A percentile compares a stretch with the other conserved stretches of the same genome.
These are phyloP conservation scores for Dysmachus trigonus DNA, from an alignment of 2,888 invertebrate species.

Conservation along the genomic window DNA sequence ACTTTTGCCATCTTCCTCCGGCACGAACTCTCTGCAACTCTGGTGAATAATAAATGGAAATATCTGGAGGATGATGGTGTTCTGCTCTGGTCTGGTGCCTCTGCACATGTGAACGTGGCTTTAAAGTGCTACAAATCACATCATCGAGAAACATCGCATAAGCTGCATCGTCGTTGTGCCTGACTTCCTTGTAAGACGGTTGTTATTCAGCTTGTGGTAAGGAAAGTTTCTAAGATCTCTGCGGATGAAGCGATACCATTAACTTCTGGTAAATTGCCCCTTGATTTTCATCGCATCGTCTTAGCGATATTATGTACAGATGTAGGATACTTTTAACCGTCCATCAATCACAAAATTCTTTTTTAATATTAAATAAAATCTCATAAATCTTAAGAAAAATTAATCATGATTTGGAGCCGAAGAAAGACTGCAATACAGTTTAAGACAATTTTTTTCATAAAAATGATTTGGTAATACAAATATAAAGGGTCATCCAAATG, in stretches of 20 bases:
- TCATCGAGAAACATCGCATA: background rate
- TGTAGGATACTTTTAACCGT: no score
- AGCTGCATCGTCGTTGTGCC: background rate
- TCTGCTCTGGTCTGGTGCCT: background rate
- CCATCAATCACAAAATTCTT: no score
- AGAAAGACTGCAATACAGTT: no score
- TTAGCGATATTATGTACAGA: background rate
- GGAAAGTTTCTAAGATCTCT: background rate
- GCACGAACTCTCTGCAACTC: background rate
- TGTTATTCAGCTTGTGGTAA: background rate
- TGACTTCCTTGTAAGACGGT: background rate
- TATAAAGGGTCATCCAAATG: no score
- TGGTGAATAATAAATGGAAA: background rate
- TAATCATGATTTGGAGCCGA: no score
- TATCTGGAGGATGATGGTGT: no score
- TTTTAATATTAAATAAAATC: no score
- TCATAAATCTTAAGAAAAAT: no score
- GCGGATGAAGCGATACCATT: background rate
- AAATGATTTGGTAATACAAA: no score
- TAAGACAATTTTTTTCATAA: no score
- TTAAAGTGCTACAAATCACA: background rate
- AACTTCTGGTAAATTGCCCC: background rate
- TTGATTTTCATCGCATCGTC: background rate
- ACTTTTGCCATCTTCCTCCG: background rate
- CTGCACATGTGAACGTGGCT: background rate